These are phyloP conservation scores for Ophion ventricosus DNA, from an alignment of 2,888 invertebrate species.

Conservation along the genomic window DNA sequence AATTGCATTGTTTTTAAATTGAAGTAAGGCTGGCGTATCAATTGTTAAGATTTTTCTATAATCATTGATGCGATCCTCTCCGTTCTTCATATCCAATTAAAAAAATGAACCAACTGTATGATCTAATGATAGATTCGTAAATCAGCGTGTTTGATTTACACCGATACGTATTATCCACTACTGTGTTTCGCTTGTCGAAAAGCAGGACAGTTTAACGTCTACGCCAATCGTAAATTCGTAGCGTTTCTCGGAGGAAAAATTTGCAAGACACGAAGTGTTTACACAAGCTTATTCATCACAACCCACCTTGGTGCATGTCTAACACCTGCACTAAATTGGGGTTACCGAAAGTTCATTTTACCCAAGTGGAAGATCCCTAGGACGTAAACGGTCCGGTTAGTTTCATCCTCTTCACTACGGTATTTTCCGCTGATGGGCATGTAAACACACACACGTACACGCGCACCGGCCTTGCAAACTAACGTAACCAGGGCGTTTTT, in stretches of 20 bases:
- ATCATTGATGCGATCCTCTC: no score
- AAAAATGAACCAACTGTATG: no score
- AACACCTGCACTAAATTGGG: constrained; percentile 76
- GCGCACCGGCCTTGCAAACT: neutral
- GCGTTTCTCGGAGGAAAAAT: constrained; percentile 38
- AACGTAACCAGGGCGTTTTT: neutral
- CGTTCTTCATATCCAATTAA: no score
- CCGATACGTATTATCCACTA: neutral
- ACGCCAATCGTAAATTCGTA: constrained; percentile 14
- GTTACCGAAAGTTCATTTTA: constrained; percentile 73
- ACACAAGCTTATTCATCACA: constrained; percentile 9
- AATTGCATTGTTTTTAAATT: no score
- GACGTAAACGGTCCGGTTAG: constrained; percentile 60
- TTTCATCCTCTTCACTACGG: constrained; percentile 49
- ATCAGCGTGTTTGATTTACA: no score
- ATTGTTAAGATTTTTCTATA: no score
- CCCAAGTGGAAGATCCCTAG: constrained; percentile 45
- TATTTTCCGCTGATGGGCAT: constrained; percentile 52
- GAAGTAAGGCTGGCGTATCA: no score
- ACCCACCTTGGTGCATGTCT: constrained; percentile 53
- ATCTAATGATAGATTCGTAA: no score
- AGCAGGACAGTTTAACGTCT: constrained; percentile 32
- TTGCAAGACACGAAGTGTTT: constrained; percentile 37
- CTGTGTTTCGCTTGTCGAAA: neutral
- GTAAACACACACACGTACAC: constrained; percentile 8